Evolutionary conservation across 1,140 invertebrate species (phyloP), one percentile per base, ranked within the genome.

Genomic region (Hyposmocoma kahamanoa): DNA sequence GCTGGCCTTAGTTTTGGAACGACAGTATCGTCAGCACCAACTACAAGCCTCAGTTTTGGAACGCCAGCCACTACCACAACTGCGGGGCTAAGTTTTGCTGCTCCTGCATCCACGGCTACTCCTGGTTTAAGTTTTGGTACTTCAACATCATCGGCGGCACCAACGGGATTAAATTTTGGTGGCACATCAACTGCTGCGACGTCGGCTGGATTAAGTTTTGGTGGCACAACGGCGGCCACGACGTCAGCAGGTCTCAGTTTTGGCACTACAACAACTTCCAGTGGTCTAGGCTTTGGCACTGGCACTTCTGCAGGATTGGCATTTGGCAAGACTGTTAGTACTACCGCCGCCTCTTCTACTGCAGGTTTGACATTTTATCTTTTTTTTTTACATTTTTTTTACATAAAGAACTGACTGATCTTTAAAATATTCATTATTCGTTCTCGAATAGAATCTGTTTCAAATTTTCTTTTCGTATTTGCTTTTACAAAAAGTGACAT

Each of bases 241-340:
- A 51, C 15, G 22, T 21, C 73, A 1, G 50, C 61, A 15, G 63
- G 64, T 15, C 53, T 69, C 9, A 57, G 55, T 56, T 75, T 82
- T 48, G 59, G 72, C 4, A 56, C 64, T 19, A 52, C 49, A 8
- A 50, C 58, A 20, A 11, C 11, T 28, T 28, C 24, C 11, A 28
- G 24, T 42, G 13, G 22, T 11, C 36, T 54, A 10, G 54, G 52
- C 11, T 43, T 68, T 18, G 61, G 49, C 45, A 43, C 59, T 44
- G 50, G 65, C 0, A 50, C 39, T 10, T 47, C 59, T 1, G 36
- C 53, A 22, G 50, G 64, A 6, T 57, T 50, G 22, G 51, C 53
- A n/a, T 67, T 70, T 52, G 67, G 63, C 5, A 58, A 67, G 53
- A 45, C 63, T 6, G 55, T 53, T 9, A 47, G 62, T 17, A 43